Evolutionary conservation across 2,888 invertebrate species (phyloP), one percentile per base, ranked within the genome.

Genomic region (Coelinius sp.): DNA sequence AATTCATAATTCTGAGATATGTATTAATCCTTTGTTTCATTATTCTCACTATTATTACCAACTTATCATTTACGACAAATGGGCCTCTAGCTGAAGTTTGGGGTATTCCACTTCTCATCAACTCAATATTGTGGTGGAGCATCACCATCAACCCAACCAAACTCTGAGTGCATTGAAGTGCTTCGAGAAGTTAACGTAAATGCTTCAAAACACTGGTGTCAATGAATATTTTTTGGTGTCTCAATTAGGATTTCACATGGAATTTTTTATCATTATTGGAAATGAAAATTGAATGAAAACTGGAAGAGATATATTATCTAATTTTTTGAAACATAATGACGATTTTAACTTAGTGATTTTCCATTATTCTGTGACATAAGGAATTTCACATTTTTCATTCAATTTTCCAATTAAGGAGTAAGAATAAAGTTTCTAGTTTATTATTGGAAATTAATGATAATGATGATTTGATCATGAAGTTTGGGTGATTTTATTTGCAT

Each of bases 21-120:
- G n/a, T n/a, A n/a, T 41, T n/a, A 41, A n/a, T n/a, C 41, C 41
- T 41, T 49, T 49, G 22, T 49, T 49, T 17, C 20, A 49, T 49
- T 2, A 49, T 22, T 49, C 24, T 10, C 24, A 49, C 3, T 49
- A 49, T 22, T 49, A 49, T 49, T 49, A 20, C 12, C 24, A 22
- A 49, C 24, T 22, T 22, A 49, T 49, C 20, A 49, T 49, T 49
- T 38, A 38, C 31, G 64, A 70, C 53, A 70, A 70, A 70, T 70
- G 70, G 53, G 64, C 64, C 52, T 65, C 52, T 35, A 20, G 52
- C 31, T 10, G 59, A 71, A 71, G 65, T 71, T 71, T 65, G 64
- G 53, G 31, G 20, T 38, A 53, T 53, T 64, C 64, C 64, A 70
- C 70, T 71, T 35, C 35, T 8, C 59, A 25, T 38, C 24, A 65